A percentile compares a stretch with the other conserved stretches of the same genome.
phyloP scores from a whole-genome alignment of 37 sponge, comb jelly and placozoan genomes.

The Corticium candelabrum region DNA sequence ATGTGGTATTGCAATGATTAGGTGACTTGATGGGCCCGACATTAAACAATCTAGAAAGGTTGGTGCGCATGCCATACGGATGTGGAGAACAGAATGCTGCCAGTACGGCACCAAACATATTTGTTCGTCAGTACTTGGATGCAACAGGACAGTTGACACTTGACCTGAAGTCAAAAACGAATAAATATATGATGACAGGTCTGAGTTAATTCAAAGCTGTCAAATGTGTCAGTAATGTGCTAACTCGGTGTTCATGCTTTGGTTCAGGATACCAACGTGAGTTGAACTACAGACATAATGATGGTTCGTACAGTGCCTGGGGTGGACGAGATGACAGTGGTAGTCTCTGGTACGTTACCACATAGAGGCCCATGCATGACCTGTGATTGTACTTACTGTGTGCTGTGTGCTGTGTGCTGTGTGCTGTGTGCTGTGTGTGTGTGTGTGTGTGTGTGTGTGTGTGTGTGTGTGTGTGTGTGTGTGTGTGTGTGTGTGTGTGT shows the following conservation, averaged over 20 bases:
- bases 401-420: too few relatives aligned
- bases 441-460: too few relatives aligned
- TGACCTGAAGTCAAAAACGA: not conserved
- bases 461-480: too few relatives aligned
- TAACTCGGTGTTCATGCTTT: not conserved
- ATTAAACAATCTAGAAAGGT: constrained; percentile 6
- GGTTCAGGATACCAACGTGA: constrained; percentile 13
- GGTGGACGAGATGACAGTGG: constrained; percentile 9
- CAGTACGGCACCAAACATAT: not conserved
- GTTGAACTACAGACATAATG: constrained; percentile 2
- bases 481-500: too few relatives aligned
- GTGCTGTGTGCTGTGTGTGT: not conserved
- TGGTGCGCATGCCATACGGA: constrained; percentile 13
- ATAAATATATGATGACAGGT: constrained; percentile 13
- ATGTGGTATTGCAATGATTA: too few relatives aligned
- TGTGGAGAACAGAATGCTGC: constrained; percentile 17
- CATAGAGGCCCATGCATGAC: not conserved
- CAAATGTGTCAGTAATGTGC: too few relatives aligned
- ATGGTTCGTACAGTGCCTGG: constrained; percentile 12
- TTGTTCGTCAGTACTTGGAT: not conserved
- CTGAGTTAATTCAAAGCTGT: too few relatives aligned
- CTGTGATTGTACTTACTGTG: not conserved
- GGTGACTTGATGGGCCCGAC: constrained; percentile 19
- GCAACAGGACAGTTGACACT: not conserved
- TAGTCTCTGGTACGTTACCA: constrained; percentile 7